Base-by-base conservation (phyloP, 2,888 invertebrate genomes). In the Sphaerophoria rueppellii region DNA sequence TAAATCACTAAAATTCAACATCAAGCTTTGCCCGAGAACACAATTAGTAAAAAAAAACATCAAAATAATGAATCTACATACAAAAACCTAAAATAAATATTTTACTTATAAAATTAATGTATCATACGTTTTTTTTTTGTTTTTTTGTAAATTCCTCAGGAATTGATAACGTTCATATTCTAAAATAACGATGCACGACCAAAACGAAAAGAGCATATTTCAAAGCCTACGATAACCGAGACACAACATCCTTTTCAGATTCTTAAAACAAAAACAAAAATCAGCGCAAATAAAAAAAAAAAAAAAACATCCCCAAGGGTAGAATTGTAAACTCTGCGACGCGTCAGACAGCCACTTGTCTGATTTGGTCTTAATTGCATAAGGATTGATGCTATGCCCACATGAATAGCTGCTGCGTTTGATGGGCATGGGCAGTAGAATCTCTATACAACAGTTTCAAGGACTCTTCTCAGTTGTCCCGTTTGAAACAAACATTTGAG, bases 291-390 rank as follows among this genome's bases (percentile, higher is more conserved):
- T n/a, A 58, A 16, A 80, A 72, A 32, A 60, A 32, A 43, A 72
- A 35, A n/a, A 40, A 75, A 54, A 63, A 12, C 70, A 76, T 65
- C 85, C 85, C 76, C 80, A 57, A 73, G 81, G 81, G 81, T 69
- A 58, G 37, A 58, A 69, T 85, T 81, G 72, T 81, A 85, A 73
- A 85, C 77, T 81, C 69, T 85, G 70, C 70, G 81, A 69, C 81
- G 72, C 80, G 85, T 77, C 85, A 85, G 77, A 81, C 85, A 81
- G 85, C 85, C 85, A 85, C 85, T 85, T 85, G 85, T 85, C 85
- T 85, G 85, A 85, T 85, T 85, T 85, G 81, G 85, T 77, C 70
- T 73, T 85, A 85, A 85, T 85, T 85, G 85, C 73, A 77, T 85
- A 77, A 85, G 76, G 85, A 85, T 85, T 81, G 85, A 85, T 85